Evolutionary conservation across 2,113 vertebrate genomes (phyloP), one percentile per base, ranked within the genome.

Genomic region (Orcinus orca): DNA sequence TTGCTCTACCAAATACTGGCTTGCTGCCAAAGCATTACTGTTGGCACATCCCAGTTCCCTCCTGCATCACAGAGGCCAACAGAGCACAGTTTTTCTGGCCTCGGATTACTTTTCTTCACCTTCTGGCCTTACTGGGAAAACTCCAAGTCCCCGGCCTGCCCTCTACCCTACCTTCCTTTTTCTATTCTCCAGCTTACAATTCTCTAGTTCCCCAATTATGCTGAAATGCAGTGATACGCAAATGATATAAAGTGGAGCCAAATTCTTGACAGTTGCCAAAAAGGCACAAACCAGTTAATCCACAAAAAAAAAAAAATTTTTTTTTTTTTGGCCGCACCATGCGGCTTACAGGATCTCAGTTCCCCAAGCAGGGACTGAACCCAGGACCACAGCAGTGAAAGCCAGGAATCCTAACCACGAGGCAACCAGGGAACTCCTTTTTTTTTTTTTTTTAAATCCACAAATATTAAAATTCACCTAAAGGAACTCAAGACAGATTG

Each of bases 401-500:
- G 29, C 31, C 44, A 20, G 44, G 74, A 50, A 77, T 77, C 29
- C 74, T 77, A 17, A 77, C 44, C 17, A 20, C 5, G 50, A 50
- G 74, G 17, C 74, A 10, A 77, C 44, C 74, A 77, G 74, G 47
- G 29, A 77, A 77, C 12, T 73, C 44, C 18, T 47, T 11, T 47
- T 74, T 76, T 50, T 47, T 74, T 76, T 50, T 50, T 33, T 20
- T 2, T 18, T 10, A 62, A 62, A 77, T 50, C 29, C 18, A 95
- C 31, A 95, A 83, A 60, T 53, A 95, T 23, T 92, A 94, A 89
- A 83, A 94, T 93, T 58, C 47, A 81, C 67, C 67, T 95, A 83
- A 82, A 95, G 67, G 58, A 87, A 88, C 38, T 85, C 58, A 84
- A 82, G 63, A 50, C 14, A 93, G n/a, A 92, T 1, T 29, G 29